phyloP scores from a whole-genome alignment of 2,113 vertebrate genomes.

The Oncorhynchus keta region DNA sequence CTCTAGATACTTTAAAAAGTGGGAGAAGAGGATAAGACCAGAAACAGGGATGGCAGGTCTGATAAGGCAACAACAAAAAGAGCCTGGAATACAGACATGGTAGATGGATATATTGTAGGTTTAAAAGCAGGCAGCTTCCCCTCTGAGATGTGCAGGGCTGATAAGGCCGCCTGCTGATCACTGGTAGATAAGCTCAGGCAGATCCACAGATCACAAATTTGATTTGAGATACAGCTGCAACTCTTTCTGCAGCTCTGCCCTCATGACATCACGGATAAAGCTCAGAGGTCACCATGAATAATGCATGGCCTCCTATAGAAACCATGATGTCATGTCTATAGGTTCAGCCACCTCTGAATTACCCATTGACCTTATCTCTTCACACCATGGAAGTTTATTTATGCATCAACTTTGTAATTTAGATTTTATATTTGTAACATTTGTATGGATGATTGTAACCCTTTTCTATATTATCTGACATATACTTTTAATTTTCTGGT shows the following conservation, averaged over 20 bases:
- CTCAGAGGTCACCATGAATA: slow-evolving; percentile 69
- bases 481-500: slow-evolving; percentile 3
- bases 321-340: slow-evolving; percentile 35
- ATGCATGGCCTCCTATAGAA: slow-evolving; percentile 51
- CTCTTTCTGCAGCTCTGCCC: slow-evolving; percentile 28
- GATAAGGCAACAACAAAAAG: slow-evolving; percentile 46
- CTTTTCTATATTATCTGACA: slow-evolving; percentile 16
- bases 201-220: slow-evolving; percentile 44
- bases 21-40: slow-evolving; percentile 15
- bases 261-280: slow-evolving; percentile 62
- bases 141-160: slow-evolving; percentile 58
- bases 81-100: slow-evolving; percentile 54
- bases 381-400: slow-evolving; percentile 2
- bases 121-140: slow-evolving; percentile 44
- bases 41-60: slow-evolving; percentile 35
- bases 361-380: slow-evolving; percentile 31
- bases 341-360: neutral
- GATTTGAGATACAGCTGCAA: neutral
- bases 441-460: neutral
- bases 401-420: neutral
- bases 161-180: slow-evolving; percentile 74
- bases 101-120: slow-evolving; percentile 45
- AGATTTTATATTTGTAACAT: neutral
- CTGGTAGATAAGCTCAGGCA: slow-evolving; percentile 65
- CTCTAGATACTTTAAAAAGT: slow-evolving; percentile 62